Conservation (phyloP, 2,797 vertebrate species). For the Falco cherrug region DNA sequence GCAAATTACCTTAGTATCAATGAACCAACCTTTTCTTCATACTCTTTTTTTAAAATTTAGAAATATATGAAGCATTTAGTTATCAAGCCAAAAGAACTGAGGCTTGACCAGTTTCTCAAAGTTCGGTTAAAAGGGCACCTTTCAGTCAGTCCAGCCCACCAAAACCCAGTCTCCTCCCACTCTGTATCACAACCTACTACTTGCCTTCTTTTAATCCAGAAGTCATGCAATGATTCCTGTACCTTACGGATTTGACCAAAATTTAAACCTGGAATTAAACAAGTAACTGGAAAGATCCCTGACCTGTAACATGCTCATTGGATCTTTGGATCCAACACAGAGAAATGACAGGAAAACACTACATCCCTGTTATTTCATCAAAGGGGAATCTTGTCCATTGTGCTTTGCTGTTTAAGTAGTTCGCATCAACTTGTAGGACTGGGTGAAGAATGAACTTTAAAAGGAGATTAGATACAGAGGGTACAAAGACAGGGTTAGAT, state of each 20-base stretch:
- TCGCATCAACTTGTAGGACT: neutral
- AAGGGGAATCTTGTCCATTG: neutral
- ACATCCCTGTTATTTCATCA: neutral
- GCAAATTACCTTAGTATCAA: neutral
- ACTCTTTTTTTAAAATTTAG: neutral
- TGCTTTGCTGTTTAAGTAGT: neutral
- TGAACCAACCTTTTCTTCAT: neutral
- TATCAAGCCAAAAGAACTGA: neutral
- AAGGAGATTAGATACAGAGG: neutral
- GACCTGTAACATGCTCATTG: neutral
- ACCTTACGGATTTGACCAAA: neutral
- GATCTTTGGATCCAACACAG: neutral
- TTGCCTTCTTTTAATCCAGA: neutral
- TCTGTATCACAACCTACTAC: neutral
- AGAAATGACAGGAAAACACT: neutral
- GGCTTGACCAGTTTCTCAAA: neutral
- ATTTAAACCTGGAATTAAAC: neutral
- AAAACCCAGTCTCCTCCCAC: neutral
- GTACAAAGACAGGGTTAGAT: neutral
- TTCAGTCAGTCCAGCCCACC: neutral
- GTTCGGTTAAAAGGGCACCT: neutral
- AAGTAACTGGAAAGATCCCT: neutral
- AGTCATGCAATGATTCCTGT: neutral
- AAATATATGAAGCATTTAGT: neutral
- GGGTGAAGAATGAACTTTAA: neutral